Evolutionary conservation across 2,797 vertebrate genomes (phyloP).

Genomic region (Sphaeramia orbicularis): DNA sequence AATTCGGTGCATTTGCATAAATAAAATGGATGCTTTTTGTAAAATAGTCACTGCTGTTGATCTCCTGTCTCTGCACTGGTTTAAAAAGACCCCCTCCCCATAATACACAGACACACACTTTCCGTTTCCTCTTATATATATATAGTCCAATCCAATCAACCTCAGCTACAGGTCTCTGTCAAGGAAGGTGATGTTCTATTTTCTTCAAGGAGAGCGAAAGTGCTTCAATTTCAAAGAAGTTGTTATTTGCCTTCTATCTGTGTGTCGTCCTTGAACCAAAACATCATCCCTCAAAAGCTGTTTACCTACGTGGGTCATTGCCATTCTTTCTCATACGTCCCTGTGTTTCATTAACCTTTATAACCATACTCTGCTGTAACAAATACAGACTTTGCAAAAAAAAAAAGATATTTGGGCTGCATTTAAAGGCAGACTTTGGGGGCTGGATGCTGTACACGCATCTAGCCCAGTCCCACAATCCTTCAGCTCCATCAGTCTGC

Average conservation of each 20-base stretch:
- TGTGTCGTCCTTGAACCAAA: constrained; percentile 72
- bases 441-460: not conserved
- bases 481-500: not conserved
- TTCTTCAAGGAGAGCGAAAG: constrained; percentile 44
- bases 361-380: constrained; percentile 40
- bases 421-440: constrained; percentile 5
- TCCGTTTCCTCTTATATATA: constrained; percentile 1
- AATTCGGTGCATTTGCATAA: not conserved
- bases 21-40: not conserved
- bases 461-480: not conserved
- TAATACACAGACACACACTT: no score
- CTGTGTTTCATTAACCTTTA: constrained; percentile 58
- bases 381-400: constrained; percentile 25
- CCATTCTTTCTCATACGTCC: constrained; percentile 38
- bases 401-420: constrained; percentile 8
- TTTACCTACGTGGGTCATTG: constrained; percentile 55
- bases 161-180: constrained; percentile 42
- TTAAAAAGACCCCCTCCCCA: constrained; percentile 23
- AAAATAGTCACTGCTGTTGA: not conserved
- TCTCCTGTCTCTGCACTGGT: constrained; percentile 24
- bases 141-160: constrained; percentile 49
- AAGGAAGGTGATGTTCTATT: constrained; percentile 38
- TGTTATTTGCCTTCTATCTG: constrained; percentile 60
- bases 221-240: constrained; percentile 67
- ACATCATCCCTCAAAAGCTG: constrained; percentile 65